phyloP scores from a whole-genome alignment of 2,888 invertebrate species.

The Sesamia inferens region DNA sequence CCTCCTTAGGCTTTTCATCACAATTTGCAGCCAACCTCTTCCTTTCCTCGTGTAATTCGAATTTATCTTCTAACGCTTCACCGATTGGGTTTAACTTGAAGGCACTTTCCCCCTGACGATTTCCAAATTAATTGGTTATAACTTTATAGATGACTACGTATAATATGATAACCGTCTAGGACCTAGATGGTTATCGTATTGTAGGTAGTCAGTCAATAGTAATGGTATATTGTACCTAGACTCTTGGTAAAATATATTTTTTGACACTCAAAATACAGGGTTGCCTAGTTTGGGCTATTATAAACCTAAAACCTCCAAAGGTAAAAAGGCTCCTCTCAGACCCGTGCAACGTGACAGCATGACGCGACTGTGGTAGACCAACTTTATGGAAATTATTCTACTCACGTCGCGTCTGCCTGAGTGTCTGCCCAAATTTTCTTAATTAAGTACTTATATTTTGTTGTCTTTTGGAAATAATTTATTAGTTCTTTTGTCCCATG shows the following conservation, averaged over 20 bases:
- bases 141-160: not conserved
- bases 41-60: constrained; percentile 88
- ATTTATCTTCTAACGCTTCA: constrained; percentile 92
- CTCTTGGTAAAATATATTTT: not conserved
- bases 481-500: not conserved
- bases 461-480: not conserved
- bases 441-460: not conserved
- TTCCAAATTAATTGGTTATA: constrained; percentile 46
- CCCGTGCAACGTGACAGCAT: not conserved
- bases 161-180: not conserved
- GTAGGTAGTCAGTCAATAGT: no score
- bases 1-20: constrained; percentile 35
- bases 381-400: not conserved
- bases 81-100: constrained; percentile 92
- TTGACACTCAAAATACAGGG: not conserved
- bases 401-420: not conserved
- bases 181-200: no score
- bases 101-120: constrained; percentile 90
- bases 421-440: not conserved
- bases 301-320: not conserved
- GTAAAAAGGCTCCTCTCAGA: not conserved
- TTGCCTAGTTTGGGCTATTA: not conserved
- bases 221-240: no score
- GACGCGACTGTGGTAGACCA: not conserved
- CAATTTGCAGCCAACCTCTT: constrained; percentile 76